Base-by-base conservation (phyloP, 2,797 vertebrate species). In the Pteropus rufus region DNA sequence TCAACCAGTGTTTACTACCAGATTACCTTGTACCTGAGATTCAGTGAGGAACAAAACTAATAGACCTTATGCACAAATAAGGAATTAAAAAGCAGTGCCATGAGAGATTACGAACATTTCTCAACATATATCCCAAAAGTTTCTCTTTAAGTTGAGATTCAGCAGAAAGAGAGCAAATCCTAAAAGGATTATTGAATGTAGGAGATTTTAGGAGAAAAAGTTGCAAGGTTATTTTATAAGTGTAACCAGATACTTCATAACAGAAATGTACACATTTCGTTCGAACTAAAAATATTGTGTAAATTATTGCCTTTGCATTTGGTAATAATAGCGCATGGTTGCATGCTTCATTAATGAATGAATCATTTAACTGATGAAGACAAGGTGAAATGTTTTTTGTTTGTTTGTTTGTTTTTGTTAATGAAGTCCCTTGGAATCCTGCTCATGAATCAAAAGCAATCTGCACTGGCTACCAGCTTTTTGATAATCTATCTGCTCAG, bases 291-390 rank as follows among this genome's bases (percentile, higher is more conserved):
- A 64, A 24, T 41, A 60, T 18, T 39, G 10, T 67, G 1, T 72
- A 56, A 87, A 87, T 21, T 41, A 80, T 79, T 67, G 36, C 1
- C 3, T 41, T 73, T 70, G 18, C 10, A 65, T 81, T 84, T 91
- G 7, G 52, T 67, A 67, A 70, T 82, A 82, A 89, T 85, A 4
- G 70, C 29, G 5, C 39, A 31, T 54, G 41, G 34, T 70, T 85
- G 29, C 16, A 70, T 36, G 3, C 7, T 89, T 91, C 81, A 10
- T 65, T 67, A 89, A 65, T 41, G 62, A 89, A 67, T 62, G 62
- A 89, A 67, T 62, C 29, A 82, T 56, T 72, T 67, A 82, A 79
- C 67, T 56, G 69, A 92, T 89, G 62, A 82, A 49, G 29, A 52
- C 21, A 81, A 72, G 4, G 26, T 69, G 26, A 96, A 10, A 52